Percentiles rank a stretch among this genome's conserved stretches.
Evolutionary conservation across 2,888 invertebrate species (phyloP).

Genomic region (Acheta domesticus): DNA sequence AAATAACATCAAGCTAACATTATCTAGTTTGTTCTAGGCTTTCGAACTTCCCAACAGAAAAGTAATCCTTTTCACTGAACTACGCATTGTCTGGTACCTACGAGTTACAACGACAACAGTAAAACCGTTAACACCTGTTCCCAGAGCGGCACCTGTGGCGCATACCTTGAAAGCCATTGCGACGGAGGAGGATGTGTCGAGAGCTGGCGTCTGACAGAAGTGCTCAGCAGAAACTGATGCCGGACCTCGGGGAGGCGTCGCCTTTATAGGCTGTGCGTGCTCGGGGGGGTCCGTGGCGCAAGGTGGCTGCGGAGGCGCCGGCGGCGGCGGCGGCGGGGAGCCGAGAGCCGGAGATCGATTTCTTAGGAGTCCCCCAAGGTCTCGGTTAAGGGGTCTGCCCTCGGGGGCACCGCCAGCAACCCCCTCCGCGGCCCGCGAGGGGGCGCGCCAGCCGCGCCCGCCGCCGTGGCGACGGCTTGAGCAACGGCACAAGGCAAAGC

Average conservation of each 20-base stretch:
- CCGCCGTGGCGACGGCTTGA: too few relatives aligned
- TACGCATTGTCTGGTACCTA: neutral
- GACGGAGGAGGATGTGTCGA: neutral
- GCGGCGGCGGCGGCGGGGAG: too few relatives aligned
- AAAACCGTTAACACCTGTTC: neutral
- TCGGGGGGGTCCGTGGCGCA: neutral
- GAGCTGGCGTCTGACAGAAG: neutral
- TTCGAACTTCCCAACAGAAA: too few relatives aligned
- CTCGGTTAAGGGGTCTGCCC: neutral
- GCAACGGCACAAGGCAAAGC: too few relatives aligned
- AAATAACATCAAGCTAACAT: too few relatives aligned
- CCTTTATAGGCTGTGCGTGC: neutral
- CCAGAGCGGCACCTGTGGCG: neutral
- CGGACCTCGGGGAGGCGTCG: neutral
- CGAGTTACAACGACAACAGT: neutral
- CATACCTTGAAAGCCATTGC: constrained; percentile 36
- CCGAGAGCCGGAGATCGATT: too few relatives aligned
- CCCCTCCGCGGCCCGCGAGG: neutral
- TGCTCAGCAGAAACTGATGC: constrained; percentile 2
- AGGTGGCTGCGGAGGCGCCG: neutral
- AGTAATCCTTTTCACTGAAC: too few relatives aligned
- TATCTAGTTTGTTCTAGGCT: too few relatives aligned
- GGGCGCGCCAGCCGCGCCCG: neutral
- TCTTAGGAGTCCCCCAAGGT: neutral
- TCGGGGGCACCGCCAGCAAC: neutral